Base-by-base conservation (phyloP, 2,113 vertebrate genomes). In the Tenebrosternarchus preto region DNA sequence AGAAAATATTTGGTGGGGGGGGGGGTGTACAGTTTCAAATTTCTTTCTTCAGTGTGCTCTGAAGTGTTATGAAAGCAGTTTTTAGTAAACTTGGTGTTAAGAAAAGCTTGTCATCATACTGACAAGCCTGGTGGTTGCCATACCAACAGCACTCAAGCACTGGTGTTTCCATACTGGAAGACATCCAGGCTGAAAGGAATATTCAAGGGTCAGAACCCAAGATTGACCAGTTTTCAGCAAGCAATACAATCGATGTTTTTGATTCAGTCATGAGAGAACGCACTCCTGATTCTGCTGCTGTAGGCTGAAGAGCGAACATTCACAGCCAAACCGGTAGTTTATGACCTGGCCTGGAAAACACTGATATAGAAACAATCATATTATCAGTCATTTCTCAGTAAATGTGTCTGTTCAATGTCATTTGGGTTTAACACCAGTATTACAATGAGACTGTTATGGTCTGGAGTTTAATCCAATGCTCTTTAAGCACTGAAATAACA, bases 81-180 rank as follows among this genome's bases (percentile, higher is more conserved):
- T 11, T 71, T 71, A 29, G 43, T 70, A 63, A 75, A 70, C 70
- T 74, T 73, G 46, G 33, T 70, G n/a, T 57, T 80, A 73, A 33
- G 74, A 73, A 80, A 67, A 80, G 60, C 46, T n/a, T 67, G 19
- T 66, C 29, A 53, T 73, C 57, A 53, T 73, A 8, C 27, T 73
- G 69, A 80, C 76, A 73, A 53, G 24, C n/a, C 39, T 56, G 24
- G 22, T 71, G 25, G 76, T 78, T 84, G 63, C 70, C 76, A 78
- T 81, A 69, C 79, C 75, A 78, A 78, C 53, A 27, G 81, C 61
- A 27, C 50, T 43, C 25, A 39, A 59, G 71, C 27, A 36, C 8
- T 61, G 22, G 29, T 43, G 27, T 66, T 46, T 74, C 43, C 24
- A 75, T 55, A 17, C n/a, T 16, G 50, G 46, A 80, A 67, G 61